A percentile compares a stretch with the other conserved stretches of the same genome.
Evolutionary conservation across 2,797 vertebrate genomes (phyloP).

Genomic region (Catharus ustulatus): DNA sequence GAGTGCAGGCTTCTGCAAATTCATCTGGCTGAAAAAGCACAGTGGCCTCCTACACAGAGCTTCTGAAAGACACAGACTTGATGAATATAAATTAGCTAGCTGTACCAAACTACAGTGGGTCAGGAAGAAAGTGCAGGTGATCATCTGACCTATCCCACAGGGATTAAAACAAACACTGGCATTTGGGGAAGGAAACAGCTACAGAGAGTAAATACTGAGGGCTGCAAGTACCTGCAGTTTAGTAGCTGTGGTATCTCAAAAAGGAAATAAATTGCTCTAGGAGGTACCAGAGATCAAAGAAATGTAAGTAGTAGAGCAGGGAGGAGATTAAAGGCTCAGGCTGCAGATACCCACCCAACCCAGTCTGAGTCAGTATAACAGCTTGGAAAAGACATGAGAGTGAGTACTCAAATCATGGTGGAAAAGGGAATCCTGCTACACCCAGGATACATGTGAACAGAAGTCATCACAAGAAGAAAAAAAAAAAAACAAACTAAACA

Average conservation of each 20-base stretch:
- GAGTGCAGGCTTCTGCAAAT: not conserved
- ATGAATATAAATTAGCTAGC: not conserved
- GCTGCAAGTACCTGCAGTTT: not conserved
- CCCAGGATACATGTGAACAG: not conserved
- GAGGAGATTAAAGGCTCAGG: not conserved
- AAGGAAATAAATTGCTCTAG: not conserved
- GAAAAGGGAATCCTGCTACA: not conserved
- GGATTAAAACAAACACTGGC: not conserved
- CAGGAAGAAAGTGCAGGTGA: not conserved
- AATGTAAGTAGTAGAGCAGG: not conserved
- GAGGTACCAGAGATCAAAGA: slow-evolving; percentile 23
- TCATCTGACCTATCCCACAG: not conserved
- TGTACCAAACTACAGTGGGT: not conserved
- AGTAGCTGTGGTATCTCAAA: not conserved
- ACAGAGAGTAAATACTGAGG: not conserved
- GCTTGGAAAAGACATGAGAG: not conserved
- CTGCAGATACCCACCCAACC: not conserved
- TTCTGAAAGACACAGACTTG: not conserved
- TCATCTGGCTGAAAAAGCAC: not conserved
- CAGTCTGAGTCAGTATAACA: not conserved
- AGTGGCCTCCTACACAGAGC: not conserved
- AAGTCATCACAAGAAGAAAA: not conserved
- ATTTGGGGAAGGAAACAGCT: not conserved
- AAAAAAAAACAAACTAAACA: not conserved
- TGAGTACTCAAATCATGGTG: not conserved